phyloP scores from a whole-genome alignment of 2,113 vertebrate genomes.

The Semnornis frantzii region DNA sequence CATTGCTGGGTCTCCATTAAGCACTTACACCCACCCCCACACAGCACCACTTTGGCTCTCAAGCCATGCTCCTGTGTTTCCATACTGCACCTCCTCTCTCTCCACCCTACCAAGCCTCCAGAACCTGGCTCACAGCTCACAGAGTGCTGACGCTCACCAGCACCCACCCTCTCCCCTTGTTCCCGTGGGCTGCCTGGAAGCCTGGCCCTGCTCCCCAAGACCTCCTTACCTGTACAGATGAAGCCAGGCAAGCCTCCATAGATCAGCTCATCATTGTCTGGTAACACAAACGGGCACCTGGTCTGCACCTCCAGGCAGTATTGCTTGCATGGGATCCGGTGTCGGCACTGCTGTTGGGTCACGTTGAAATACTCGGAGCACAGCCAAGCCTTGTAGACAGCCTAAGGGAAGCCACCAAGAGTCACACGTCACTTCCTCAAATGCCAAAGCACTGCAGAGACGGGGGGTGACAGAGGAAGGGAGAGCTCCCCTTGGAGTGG shows the following conservation, averaged over 20 bases:
- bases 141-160: rapidly evolving
- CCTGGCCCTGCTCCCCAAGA: not conserved
- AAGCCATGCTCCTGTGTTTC: rapidly evolving
- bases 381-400: constrained; percentile 87
- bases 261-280: constrained; percentile 85
- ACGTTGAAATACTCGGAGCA: constrained; percentile 87
- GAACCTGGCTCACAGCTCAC: rapidly evolving
- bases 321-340: constrained; percentile 85
- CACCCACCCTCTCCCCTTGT: not conserved
- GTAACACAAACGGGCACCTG: constrained; percentile 84
- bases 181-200: not conserved
- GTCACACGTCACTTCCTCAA: not conserved
- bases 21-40: rapidly evolving
- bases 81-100: not conserved
- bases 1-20: not conserved
- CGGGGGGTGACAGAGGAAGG: rapidly evolving
- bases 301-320: constrained; percentile 89
- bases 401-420: constrained; percentile 56
- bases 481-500: not conserved
- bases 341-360: constrained; percentile 82
- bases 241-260: constrained; percentile 86
- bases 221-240: constrained; percentile 82
- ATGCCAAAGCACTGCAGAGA: rapidly evolving
- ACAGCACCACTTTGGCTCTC: rapidly evolving
- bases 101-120: rapidly evolving